Base-by-base conservation (phyloP, 2,797 vertebrate species). In the Loris lydekkerianus region DNA sequence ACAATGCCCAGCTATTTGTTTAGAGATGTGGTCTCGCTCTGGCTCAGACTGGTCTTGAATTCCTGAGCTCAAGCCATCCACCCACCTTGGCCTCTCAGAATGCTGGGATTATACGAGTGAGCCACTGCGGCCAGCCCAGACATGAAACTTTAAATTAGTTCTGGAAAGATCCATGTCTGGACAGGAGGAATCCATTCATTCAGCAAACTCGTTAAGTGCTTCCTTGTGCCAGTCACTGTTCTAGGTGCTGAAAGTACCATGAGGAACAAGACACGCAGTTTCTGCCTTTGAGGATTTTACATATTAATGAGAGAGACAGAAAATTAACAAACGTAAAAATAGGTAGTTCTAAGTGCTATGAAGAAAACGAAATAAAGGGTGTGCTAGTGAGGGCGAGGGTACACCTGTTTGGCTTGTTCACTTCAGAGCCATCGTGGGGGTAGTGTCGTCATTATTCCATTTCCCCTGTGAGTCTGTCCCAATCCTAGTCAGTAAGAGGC, bases 181-280 rank as follows among this genome's bases (percentile, higher is more conserved):
- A 37, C n/a, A n/a, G 7, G 77, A 86, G 53, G 84, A 78, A 86
- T 37, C 77, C 40, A 27, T 83, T 89, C 87, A 67, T 89, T 93
- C 76, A 65, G 63, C 25, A 34, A 10, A 60, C 80, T 94, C 77
- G 46, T 5, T 40, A 86, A 93, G 63, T 10, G n/a, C 72, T 86
- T 96, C 63, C 76, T 86, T 86, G 73, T 86, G 58, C 60, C 49
- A 60, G 87, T 67, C 93, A 84, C 89, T 95, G 67, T 85, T 96
- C 93, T 80, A 88, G 92, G 95, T 89, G 88, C 92, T 96, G 94
- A 96, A 96, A 95, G 89, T 56, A 53, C 21, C 43, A 2, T 0
- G 1, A 63, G 23, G 91, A 67, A 56, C 69, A 18, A 73, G 69
- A 58, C 13, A 2, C 27, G 60, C 75, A 15, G 17, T 37, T 80